A percentile compares a stretch with the other conserved stretches of the same genome.
phyloP scores from a whole-genome alignment of 2,797 vertebrate species.

The Cyclopterus lumpus region DNA sequence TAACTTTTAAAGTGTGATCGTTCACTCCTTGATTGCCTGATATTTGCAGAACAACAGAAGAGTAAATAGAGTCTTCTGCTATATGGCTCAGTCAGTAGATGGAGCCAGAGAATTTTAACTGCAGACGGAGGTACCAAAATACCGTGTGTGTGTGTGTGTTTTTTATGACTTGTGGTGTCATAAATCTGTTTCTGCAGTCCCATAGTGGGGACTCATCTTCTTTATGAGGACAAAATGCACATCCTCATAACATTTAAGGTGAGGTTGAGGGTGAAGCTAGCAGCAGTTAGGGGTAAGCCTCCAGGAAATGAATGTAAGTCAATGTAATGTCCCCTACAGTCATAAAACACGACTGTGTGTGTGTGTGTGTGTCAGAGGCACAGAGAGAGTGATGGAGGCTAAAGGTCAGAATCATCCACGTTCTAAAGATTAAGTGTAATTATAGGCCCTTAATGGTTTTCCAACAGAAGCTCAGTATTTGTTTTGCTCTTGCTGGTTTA shows the following conservation, averaged over 20 bases:
- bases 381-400: conserved; percentile 1
- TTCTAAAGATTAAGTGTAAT: neutral
- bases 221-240: neutral
- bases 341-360: neutral
- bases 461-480: neutral
- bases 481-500: neutral
- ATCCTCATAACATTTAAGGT: neutral
- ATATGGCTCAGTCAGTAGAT: conserved; percentile 58
- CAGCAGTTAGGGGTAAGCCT: neutral
- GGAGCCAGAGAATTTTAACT: conserved; percentile 49
- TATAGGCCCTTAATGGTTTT: neutral
- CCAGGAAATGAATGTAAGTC: neutral
- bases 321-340: neutral
- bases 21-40: neutral
- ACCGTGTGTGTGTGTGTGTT: neutral
- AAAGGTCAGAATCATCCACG: neutral
- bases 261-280: neutral
- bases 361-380: neutral
- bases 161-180: neutral
- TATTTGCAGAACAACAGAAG: neutral
- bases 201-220: neutral
- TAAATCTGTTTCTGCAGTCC: neutral
- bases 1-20: neutral
- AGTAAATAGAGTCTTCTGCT: neutral
- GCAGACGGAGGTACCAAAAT: neutral